Base-by-base conservation (phyloP, 1,140 invertebrate genomes). In the Stegodyphus dumicola region DNA sequence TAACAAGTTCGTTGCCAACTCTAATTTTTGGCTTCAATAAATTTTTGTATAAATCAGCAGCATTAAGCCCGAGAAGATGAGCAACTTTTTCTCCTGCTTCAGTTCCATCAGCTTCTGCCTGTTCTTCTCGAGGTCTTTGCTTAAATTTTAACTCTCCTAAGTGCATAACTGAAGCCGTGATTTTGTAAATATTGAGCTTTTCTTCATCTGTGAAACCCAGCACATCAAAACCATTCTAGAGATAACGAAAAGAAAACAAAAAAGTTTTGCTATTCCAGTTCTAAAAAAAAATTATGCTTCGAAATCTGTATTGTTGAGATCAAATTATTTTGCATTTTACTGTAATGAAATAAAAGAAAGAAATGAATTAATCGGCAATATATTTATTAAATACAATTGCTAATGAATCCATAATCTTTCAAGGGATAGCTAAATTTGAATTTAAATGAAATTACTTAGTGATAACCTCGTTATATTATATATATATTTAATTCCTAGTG, bases 101-200 rank as follows among this genome's bases (percentile, higher is more conserved):
- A 71, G 92, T 92, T 56, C 92, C 93, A 89, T 94, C 93, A 67
- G 93, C 90, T 89, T 94, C 93, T 75, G 93, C 93, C 89, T 94
- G 93, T 89, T 94, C 93, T 88, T 93, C 93, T 88, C 93, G 91
- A 54, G 92, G 92, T 65, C 89, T 86, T 90, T 94, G 93, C 87
- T 94, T 94, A 90, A 94, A 94, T 89, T 93, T 93, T 91, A 94
- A 89, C 87, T 91, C 91, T 87, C 92, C 92, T 88, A 94, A 92
- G 88, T 94, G 93, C 90, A 94, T 92, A 80, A 94, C 93, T 85
- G 92, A 90, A 51, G 92, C 91, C 77, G 93, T 93, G 79, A 93
- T 91, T 87, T 92, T 93, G 90, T 93, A 94, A 88, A 93, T 91
- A 77, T 93, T 91, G 9, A 89, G 84, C 88, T 93, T 94, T 88